phyloP scores from a whole-genome alignment of 2,113 vertebrate genomes.

The Thamnophis sirtalis region DNA sequence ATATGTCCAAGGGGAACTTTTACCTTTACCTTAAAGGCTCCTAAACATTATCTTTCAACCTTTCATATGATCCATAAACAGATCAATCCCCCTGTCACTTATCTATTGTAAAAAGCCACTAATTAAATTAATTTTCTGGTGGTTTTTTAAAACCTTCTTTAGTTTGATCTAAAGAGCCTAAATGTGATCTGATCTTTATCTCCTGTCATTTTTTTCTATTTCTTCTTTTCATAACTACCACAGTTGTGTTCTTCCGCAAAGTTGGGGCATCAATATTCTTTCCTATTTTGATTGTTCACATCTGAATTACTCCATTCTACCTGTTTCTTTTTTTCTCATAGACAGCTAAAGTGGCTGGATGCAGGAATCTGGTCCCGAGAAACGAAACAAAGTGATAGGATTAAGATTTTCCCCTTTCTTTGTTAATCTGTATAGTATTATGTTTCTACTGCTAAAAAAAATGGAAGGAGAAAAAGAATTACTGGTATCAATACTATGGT shows the following conservation, averaged over 20 bases:
- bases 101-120: not conserved
- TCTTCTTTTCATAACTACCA: not conserved
- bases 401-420: not conserved
- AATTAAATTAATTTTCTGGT: not conserved
- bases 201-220: not conserved
- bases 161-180: not conserved
- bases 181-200: not conserved
- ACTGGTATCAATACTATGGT: not conserved
- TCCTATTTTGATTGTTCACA: not conserved
- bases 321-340: not conserved
- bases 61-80: not conserved
- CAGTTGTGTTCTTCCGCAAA: not conserved
- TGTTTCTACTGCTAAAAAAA: not conserved
- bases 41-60: not conserved
- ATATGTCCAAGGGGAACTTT: no score
- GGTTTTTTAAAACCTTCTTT: not conserved
- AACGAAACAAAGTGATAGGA: not conserved
- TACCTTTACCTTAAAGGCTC: not conserved
- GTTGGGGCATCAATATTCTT: not conserved
- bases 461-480: not conserved
- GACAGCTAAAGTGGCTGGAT: not conserved
- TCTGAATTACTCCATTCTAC: not conserved
- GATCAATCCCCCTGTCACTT: not conserved
- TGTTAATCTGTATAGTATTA: not conserved
- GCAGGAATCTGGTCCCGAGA: not conserved